Percentiles rank a stretch among this genome's conserved stretches.
Evolutionary conservation across 1,140 invertebrate genomes (phyloP).

Genomic region (Psilanteris sp.): DNA sequence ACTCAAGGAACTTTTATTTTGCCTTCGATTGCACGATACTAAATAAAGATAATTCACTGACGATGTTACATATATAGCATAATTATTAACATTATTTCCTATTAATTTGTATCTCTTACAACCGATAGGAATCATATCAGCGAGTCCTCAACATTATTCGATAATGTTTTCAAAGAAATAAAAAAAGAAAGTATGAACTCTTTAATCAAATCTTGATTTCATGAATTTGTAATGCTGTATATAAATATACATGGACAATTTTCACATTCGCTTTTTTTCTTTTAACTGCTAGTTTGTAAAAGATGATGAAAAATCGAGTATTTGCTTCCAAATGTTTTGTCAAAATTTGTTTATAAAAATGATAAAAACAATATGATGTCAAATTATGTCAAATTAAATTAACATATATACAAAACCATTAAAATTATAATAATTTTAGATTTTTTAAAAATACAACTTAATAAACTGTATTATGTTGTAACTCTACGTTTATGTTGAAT

Average conservation of each 20-base stretch:
- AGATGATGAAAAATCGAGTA: too few relatives aligned
- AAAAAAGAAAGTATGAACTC: neutral
- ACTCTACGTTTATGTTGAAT: too few relatives aligned
- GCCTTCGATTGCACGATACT: constrained; percentile 1
- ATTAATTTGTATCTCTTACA: constrained; percentile 4
- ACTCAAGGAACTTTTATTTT: constrained; percentile 8
- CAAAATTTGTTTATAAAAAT: too few relatives aligned
- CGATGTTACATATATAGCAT: constrained; percentile 11
- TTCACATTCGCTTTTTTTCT: constrained; percentile 9
- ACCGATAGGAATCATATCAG: constrained; percentile 22
- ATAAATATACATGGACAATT: constrained; percentile 23
- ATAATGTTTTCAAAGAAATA: too few relatives aligned
- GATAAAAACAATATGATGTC: too few relatives aligned
- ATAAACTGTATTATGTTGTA: too few relatives aligned
- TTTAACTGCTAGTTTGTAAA: too few relatives aligned
- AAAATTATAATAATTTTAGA: too few relatives aligned
- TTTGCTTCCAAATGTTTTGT: too few relatives aligned
- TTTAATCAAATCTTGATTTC: neutral
- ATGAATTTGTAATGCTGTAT: neutral
- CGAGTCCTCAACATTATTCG: neutral
- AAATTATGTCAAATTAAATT: too few relatives aligned
- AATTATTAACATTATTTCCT: constrained; percentile 24
- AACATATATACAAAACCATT: too few relatives aligned
- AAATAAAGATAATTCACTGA: constrained; percentile 8
- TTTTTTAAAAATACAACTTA: too few relatives aligned